phyloP scores from a whole-genome alignment of 2,888 invertebrate species.

The Spilosoma lubricipeda region DNA sequence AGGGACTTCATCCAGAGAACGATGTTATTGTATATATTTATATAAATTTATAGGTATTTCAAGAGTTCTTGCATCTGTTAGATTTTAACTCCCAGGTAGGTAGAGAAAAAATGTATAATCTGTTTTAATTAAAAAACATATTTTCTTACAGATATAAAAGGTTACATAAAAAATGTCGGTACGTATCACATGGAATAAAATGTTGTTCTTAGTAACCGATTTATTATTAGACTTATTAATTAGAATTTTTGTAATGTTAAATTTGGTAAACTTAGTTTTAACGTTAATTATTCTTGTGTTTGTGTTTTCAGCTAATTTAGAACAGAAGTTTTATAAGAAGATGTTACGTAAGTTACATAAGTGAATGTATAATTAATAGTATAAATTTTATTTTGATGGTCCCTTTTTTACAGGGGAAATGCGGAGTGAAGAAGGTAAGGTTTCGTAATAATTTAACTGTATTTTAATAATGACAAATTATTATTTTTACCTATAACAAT shows the following conservation, averaged over 20 bases:
- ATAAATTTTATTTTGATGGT: not conserved
- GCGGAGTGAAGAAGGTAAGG: constrained; percentile 15
- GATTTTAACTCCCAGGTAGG: not conserved
- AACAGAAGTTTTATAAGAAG: constrained; percentile 13
- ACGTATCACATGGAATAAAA: not conserved
- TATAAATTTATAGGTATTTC: no score
- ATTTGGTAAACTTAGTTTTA: not conserved
- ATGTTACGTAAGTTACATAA: constrained; percentile 10
- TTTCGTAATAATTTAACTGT: not conserved
- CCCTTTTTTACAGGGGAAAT: not conserved
- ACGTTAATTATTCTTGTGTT: not conserved
- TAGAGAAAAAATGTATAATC: not conserved
- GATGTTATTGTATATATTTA: no score
- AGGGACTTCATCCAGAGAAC: no score
- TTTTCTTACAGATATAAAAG: constrained; percentile 13
- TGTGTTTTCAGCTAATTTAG: constrained; percentile 1
- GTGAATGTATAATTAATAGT: not conserved
- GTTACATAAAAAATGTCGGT: constrained; percentile 5
- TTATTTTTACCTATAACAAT: no score
- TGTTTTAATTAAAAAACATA: not conserved
- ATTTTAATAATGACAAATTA: no score
- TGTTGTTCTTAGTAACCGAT: not conserved
- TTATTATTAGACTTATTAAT: not conserved
- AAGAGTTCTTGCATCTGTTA: not conserved
- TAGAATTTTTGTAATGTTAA: no score